phyloP scores from a whole-genome alignment of 2,888 invertebrate species.

The Ormyrus nitidulus region DNA sequence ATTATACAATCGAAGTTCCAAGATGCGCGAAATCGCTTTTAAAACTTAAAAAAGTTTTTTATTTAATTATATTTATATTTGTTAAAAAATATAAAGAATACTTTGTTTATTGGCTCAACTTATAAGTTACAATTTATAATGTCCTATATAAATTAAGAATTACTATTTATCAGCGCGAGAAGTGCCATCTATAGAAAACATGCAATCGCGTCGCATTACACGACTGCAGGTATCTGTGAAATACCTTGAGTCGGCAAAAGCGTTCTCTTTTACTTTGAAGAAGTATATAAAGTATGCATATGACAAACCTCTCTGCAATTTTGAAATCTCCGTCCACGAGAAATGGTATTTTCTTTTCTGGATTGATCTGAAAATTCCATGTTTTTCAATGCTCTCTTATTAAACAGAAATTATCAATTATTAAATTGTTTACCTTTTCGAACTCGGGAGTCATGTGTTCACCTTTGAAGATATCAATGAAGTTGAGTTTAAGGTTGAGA shows the following conservation, averaged over 20 bases:
- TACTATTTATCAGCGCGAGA: not conserved
- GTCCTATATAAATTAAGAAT: no score
- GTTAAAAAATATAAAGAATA: no score
- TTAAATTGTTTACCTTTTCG: constrained; percentile 66
- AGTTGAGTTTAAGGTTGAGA: constrained; percentile 70
- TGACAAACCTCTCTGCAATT: constrained; percentile 68
- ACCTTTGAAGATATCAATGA: constrained; percentile 67
- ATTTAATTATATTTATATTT: no score
- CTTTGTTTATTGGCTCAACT: no score
- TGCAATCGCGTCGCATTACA: not conserved
- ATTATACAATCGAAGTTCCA: no score
- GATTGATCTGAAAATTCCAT: constrained; percentile 65
- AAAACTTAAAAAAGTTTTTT: no score
- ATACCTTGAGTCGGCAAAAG: constrained; percentile 28
- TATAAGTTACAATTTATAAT: no score
- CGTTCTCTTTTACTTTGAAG: constrained; percentile 21
- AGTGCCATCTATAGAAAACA: constrained; percentile 11
- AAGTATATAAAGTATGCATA: constrained; percentile 4
- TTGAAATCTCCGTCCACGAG: constrained; percentile 70
- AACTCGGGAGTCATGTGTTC: constrained; percentile 74
- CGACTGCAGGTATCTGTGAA: not conserved
- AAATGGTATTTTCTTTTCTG: constrained; percentile 67
- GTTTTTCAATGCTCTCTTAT: not conserved
- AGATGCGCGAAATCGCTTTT: no score
- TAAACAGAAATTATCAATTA: not conserved